Percentiles rank a stretch among this genome's conserved stretches.
These are phyloP conservation scores for Rissa tridactyla DNA, from an alignment of 2,113 vertebrate genomes.

Conservation along the genomic window DNA sequence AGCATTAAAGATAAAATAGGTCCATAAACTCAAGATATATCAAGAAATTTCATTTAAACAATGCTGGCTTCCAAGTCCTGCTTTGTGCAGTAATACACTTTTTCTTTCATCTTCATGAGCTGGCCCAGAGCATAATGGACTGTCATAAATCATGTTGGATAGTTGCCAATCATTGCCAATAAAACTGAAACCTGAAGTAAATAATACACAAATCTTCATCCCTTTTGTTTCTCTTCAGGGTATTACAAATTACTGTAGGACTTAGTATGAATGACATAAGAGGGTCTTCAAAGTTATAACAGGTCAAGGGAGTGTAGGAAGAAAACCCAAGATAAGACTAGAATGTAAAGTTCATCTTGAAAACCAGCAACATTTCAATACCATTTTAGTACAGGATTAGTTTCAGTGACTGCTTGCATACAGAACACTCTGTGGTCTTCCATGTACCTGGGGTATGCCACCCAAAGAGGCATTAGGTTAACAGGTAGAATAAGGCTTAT, in stretches of 20 bases:
- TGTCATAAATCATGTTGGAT: not conserved
- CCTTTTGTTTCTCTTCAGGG: not conserved
- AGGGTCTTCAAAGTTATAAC: not conserved
- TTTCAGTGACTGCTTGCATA: not conserved
- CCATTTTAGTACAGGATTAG: not conserved
- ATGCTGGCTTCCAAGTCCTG: not conserved
- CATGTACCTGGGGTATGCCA: not conserved
- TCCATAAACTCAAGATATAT: not conserved
- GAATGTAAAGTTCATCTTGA: not conserved
- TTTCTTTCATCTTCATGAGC: not conserved
- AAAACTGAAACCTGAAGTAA: not conserved
- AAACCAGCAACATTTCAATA: not conserved
- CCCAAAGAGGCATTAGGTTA: slow-evolving; percentile 10
- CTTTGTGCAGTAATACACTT: not conserved
- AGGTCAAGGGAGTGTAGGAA: not conserved
- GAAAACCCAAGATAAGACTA: not conserved
- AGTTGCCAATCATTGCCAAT: not conserved
- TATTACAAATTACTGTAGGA: not conserved
- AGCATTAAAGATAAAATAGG: not conserved
- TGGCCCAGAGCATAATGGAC: not conserved
- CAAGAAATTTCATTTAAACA: not conserved
- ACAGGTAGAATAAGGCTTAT: slow-evolving; percentile 25
- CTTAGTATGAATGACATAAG: not conserved
- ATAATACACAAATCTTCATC: not conserved
- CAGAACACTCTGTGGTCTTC: not conserved